Percentiles rank a stretch among this genome's conserved stretches.
Evolutionary conservation across 2,888 invertebrate genomes (phyloP).

Genomic region (Lacanobia wlatinum): DNA sequence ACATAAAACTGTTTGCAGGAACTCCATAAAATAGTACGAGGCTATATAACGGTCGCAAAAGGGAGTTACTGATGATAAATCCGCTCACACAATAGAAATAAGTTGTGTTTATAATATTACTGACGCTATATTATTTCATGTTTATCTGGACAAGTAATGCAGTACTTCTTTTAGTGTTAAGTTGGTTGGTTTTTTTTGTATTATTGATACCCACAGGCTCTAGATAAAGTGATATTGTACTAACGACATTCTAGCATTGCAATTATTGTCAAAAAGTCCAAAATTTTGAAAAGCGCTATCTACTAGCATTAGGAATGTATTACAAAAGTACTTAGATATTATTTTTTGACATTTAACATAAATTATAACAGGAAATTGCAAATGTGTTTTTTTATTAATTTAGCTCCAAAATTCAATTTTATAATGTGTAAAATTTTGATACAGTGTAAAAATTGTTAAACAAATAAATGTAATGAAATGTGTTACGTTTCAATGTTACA

Average conservation of each 20-base stretch:
- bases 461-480: no score
- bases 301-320: no score
- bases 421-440: no score
- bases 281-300: not conserved
- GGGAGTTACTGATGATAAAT: conserved; percentile 56
- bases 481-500: no score
- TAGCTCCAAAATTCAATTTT: no score
- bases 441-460: no score
- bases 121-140: conserved; percentile 34
- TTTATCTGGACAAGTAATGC: conserved; percentile 1
- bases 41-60: conserved; percentile 66
- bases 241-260: no score
- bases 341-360: no score
- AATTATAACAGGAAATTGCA: no score
- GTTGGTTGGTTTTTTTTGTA: not conserved
- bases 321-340: no score
- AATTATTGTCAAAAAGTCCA: no score
- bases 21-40: conserved; percentile 66
- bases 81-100: conserved; percentile 47
- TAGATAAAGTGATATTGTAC: not conserved
- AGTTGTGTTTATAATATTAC: conserved; percentile 47
- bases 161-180: not conserved
- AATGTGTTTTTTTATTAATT: no score
- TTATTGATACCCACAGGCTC: not conserved
- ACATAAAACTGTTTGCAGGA: conserved; percentile 72